Percentiles rank a stretch among this genome's conserved stretches.
These are phyloP conservation scores for Dicrurus megarhynchus DNA, from an alignment of 2,113 vertebrate genomes.

Conservation along the genomic window DNA sequence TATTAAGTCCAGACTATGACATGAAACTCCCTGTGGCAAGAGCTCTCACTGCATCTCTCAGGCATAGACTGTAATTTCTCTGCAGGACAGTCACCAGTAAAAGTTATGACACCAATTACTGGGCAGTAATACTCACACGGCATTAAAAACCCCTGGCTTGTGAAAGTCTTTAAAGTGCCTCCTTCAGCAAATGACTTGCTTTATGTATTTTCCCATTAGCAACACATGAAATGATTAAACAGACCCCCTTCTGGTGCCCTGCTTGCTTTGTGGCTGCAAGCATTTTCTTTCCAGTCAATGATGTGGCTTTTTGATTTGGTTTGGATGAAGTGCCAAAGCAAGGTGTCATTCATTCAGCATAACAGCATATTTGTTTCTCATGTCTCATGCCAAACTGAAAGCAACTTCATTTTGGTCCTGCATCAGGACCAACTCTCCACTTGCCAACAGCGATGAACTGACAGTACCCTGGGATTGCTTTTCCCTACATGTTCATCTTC, in stretches of 20 bases:
- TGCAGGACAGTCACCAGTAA: neutral
- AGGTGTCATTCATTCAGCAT: neutral
- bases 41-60: neutral
- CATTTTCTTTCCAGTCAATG: neutral
- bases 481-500: neutral
- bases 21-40: neutral
- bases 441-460: neutral
- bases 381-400: neutral
- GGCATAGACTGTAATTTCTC: neutral
- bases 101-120: constrained; percentile 27
- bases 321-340: neutral
- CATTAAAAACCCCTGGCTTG: neutral
- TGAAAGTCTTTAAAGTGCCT: neutral
- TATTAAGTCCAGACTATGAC: neutral
- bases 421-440: neutral
- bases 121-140: neutral
- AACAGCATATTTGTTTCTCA: neutral
- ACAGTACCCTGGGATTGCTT: neutral
- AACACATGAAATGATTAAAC: neutral
- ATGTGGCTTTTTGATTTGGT: constrained; percentile 1
- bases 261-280: neutral
- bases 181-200: neutral
- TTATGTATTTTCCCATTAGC: neutral
- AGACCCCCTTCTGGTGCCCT: neutral
- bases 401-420: neutral